A percentile compares a stretch with the other conserved stretches of the same genome.
phyloP scores from a whole-genome alignment of 2,888 invertebrate species.

The Drosophila anomalata region DNA sequence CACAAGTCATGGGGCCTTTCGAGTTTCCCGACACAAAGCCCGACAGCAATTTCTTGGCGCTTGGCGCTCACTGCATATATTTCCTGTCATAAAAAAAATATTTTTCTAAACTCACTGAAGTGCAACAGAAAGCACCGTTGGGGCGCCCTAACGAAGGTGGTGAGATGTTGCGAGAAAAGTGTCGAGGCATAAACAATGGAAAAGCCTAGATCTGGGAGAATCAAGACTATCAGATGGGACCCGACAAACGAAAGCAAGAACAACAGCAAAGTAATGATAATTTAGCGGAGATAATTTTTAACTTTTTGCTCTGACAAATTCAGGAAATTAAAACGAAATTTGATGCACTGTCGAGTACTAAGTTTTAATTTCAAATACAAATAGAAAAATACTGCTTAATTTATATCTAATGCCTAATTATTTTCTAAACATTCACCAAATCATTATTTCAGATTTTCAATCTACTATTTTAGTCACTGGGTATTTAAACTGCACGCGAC shows the following conservation, averaged over 20 bases:
- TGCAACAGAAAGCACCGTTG: conserved; percentile 63
- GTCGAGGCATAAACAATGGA: conserved; percentile 51
- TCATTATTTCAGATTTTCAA: background rate
- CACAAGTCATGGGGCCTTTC: conserved; percentile 17
- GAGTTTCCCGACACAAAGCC: background rate
- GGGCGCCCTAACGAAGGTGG: conserved; percentile 9
- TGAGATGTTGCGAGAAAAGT: conserved; percentile 31
- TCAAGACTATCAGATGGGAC: conserved; percentile 5
- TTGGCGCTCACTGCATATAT: conserved; percentile 21
- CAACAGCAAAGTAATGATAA: conserved; percentile 39
- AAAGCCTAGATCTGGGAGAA: conserved; percentile 23
- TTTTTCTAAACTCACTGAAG: conserved; percentile 56
- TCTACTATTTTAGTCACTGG: background rate
- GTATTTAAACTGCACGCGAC: conserved; percentile 27
- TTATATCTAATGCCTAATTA: background rate
- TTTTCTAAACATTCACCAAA: background rate
- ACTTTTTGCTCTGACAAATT: conserved; percentile 41
- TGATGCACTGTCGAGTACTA: background rate
- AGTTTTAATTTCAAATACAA: background rate
- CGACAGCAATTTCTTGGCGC: conserved; percentile 38
- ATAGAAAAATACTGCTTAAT: background rate
- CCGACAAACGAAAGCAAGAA: conserved; percentile 53
- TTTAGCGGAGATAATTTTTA: conserved; percentile 65
- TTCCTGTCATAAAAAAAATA: conserved; percentile 44
- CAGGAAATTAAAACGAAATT: background rate